Percentiles rank a stretch among this genome's conserved stretches.
phyloP scores from a whole-genome alignment of 2,888 invertebrate species.

The Liodrosophila aerea region DNA sequence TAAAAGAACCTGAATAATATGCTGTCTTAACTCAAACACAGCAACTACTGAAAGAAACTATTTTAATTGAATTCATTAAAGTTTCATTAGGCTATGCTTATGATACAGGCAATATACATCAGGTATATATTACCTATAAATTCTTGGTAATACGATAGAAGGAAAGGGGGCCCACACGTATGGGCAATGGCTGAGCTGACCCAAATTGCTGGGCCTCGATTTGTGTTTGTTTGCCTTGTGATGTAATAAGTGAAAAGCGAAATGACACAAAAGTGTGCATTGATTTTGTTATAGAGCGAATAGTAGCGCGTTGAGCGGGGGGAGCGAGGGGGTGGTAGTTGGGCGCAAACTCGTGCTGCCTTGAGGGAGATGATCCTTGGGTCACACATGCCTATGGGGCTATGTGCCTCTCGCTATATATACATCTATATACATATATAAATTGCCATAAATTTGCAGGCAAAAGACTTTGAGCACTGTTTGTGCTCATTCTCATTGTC shows the following conservation, averaged over 20 bases:
- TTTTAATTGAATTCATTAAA: too few species aligned
- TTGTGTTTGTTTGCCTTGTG: slow-evolving; percentile 44
- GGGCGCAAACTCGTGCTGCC: too few species aligned
- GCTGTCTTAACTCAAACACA: too few species aligned
- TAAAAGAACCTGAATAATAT: too few species aligned
- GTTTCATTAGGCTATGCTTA: too few species aligned
- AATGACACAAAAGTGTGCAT: slow-evolving; percentile 69
- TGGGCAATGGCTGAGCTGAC: slow-evolving; percentile 36
- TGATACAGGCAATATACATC: slow-evolving; percentile 14
- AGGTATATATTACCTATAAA: slow-evolving; percentile 27
- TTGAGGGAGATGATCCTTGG: too few species aligned
- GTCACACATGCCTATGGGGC: too few species aligned
- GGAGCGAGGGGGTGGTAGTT: not conserved
- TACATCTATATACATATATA: not conserved
- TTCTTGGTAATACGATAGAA: slow-evolving; percentile 34
- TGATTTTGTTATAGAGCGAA: slow-evolving; percentile 51
- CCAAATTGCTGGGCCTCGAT: slow-evolving; percentile 57
- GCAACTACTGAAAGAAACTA: too few species aligned
- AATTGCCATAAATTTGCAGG: not conserved
- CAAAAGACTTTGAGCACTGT: not conserved
- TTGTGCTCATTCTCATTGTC: slow-evolving; percentile 39
- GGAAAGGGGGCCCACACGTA: too few species aligned
- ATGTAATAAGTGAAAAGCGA: slow-evolving; percentile 72
- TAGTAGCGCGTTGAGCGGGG: not conserved
- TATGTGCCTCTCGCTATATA: too few species aligned